Evolutionary conservation across 2,113 vertebrate genomes (phyloP).

Genomic region (Clarias batrachus): DNA sequence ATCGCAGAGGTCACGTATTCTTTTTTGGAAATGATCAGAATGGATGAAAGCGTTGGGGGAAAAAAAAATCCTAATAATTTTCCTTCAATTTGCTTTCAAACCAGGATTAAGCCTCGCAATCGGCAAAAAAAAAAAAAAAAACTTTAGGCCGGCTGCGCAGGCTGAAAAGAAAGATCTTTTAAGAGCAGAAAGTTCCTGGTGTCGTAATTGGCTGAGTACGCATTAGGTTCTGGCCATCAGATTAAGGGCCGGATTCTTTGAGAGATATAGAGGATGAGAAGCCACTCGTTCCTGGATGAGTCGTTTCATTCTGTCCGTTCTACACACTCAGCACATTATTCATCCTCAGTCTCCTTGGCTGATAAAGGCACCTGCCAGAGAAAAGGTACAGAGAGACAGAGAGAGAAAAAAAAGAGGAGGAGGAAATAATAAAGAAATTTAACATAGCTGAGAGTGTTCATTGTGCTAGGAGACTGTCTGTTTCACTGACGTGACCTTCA

Average conservation of each 20-base stretch:
- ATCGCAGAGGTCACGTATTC: slow-evolving; percentile 57
- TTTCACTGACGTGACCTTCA: background rate
- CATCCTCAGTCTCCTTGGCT: slow-evolving; percentile 16
- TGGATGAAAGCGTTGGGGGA: slow-evolving; percentile 19
- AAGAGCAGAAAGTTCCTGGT: slow-evolving; percentile 34
- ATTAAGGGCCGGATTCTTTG: slow-evolving; percentile 16
- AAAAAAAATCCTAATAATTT: slow-evolving; percentile 41
- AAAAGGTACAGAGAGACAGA: background rate
- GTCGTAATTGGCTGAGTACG: slow-evolving; percentile 35
- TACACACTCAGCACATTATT: slow-evolving; percentile 43
- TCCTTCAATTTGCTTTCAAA: slow-evolving; percentile 54
- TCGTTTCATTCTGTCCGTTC: slow-evolving; percentile 11
- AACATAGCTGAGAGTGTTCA: background rate
- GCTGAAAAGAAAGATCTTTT: slow-evolving; percentile 20
- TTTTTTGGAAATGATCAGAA: slow-evolving; percentile 18
- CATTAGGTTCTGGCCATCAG: slow-evolving; percentile 22
- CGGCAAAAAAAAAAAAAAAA: background rate
- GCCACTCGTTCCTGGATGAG: slow-evolving; percentile 23
- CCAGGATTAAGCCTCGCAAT: slow-evolving; percentile 53
- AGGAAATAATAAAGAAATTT: background rate
- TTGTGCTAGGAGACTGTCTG: background rate
- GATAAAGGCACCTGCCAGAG: slow-evolving; percentile 50
- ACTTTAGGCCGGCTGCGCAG: slow-evolving; percentile 14
- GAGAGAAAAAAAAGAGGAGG: background rate
- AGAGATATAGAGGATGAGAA: slow-evolving; percentile 26